Percentiles rank a stretch among this genome's conserved stretches.
phyloP scores from a whole-genome alignment of 2,113 vertebrate genomes.

The Chlamydotis undulata region DNA sequence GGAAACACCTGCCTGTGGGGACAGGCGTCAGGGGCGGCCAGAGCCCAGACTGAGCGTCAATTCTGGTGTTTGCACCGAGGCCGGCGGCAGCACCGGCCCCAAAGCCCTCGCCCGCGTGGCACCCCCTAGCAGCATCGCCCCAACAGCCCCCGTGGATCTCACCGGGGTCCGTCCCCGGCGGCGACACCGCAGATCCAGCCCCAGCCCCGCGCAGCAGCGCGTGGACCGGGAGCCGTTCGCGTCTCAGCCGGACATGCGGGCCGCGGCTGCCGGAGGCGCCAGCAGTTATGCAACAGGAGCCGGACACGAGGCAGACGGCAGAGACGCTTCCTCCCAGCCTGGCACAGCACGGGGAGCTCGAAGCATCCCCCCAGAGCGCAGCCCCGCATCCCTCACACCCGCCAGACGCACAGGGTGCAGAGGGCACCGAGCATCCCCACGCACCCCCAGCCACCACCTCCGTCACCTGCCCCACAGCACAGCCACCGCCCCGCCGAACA shows the following conservation, averaged over 20 bases:
- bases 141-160: accelerated
- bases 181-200: background rate
- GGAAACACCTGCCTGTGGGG: slow-evolving; percentile 87
- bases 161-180: accelerated
- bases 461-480: background rate
- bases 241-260: background rate
- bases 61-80: accelerated
- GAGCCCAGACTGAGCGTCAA: background rate
- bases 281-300: background rate
- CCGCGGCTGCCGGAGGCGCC: background rate
- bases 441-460: accelerated
- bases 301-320: background rate
- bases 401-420: accelerated
- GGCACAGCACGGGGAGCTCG: background rate
- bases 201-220: background rate
- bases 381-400: background rate
- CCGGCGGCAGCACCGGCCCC: background rate
- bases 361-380: background rate
- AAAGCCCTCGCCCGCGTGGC: background rate
- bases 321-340: background rate
- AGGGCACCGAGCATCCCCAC: background rate
- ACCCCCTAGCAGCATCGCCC: background rate
- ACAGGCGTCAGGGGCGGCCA: background rate
- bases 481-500: background rate
- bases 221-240: background rate